Evolutionary conservation across 1,140 invertebrate genomes (phyloP), one percentile per base, ranked within the genome.

Genomic region (Brachionus manjavacas): DNA sequence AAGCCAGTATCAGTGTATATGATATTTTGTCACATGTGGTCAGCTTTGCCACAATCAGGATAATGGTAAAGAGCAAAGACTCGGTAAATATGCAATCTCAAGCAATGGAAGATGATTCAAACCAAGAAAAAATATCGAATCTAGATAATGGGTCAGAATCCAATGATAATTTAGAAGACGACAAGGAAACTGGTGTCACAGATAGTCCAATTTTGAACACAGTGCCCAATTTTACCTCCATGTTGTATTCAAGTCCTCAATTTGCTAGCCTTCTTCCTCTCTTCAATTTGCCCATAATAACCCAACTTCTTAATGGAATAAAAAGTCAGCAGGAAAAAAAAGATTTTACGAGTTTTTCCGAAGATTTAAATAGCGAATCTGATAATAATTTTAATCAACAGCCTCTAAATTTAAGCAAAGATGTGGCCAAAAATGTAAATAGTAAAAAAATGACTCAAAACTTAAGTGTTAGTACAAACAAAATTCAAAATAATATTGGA

Each of bases 11-110:
- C 12, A 64, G 28, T 41, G 79, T 81, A 8, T 68, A 81, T 31
- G 79, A 81, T 64, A 64, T 81, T 41, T 68, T 81, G 35, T 81
- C 79, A 41, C 79, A 81, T 81, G 79, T 81, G 23, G 41, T 81
- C 16, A 64, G 52, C 16, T 81, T 81, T 68, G 52, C 79, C 16
- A 64, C 31, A 31, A 60, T 81, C 12, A 41, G 35, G 52, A 81
- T 81, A 20, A 81, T 25, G 7, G 23, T 81, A 28, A 60, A 81
- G 60, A 41, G 16, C 11, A 81, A 64, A 28, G 16, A 20, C 11
- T 14, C 0, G 7, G 39, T 25, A 35, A 46, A 49, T 46, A 31
- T 76, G 41, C 72, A 76, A 76, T 76, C 72, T 76, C 72, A 68
- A 12, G n/a, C 3, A 0, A 68, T 23, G 25, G 66, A 68, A 31